Evolutionary conservation across 2,113 vertebrate genomes (phyloP), one percentile per base, ranked within the genome.

Genomic region (Cranoglanis bouderius): DNA sequence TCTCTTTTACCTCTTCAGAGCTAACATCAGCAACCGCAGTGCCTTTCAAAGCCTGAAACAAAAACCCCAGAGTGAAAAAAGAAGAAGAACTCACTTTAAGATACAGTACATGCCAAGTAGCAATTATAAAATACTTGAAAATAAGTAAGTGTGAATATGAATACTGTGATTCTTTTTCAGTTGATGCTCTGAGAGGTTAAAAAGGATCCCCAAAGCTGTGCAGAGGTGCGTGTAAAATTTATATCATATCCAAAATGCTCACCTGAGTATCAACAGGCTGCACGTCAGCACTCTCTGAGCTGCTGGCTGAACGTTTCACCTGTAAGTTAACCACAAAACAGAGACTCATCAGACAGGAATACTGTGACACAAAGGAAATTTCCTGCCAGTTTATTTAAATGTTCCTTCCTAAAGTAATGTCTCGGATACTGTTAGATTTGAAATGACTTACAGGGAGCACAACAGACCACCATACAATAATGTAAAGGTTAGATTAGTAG

Each of bases 201-300:
- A 1, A 10, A 61, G 55, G 0, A 29, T 35, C 18, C 77, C 18
- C 2, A 81, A 29, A 19, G 14, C 19, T 4, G 5, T 40, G 49
- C 35, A 32, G 1, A 80, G 46, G 46, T 46, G 29, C 0, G 3
- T 74, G 40, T 49, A 49, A 51, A 78, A 16, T 16, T 2, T 29
- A 70, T 10, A 0, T 7, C 18, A 61, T 40, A 0, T 51, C 16
- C 1, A 51, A 59, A 55, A 82, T 32, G 35, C 57, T 89, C 53
- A 9, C 70, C 70, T 13, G 1, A 51, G 10, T 59, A 51, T 74
- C 77, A 92, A 93, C 93, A 78, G 94, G 93, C 92, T 92, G 82
- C 91, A 96, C 94, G 35, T 96, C 96, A 24, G 95, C 95, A 87
- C 95, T 96, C 91, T 95, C 96, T 51, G 96, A 95, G 85, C 94